These are phyloP conservation scores for Cherax destructor DNA, from an alignment of 1,140 invertebrate species.

Conservation along the genomic window DNA sequence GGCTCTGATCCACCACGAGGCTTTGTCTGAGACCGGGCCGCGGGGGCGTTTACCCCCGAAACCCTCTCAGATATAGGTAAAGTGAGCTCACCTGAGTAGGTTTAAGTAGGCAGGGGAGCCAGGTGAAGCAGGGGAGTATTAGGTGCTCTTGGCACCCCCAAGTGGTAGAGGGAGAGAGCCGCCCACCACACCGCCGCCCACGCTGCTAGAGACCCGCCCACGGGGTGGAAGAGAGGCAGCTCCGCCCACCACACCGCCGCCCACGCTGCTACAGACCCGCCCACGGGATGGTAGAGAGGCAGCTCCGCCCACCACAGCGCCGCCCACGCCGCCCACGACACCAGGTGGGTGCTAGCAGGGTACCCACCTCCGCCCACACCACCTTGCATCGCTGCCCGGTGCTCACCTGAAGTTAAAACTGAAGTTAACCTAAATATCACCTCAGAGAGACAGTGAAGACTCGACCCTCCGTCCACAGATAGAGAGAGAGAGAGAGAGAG, in stretches of 20 bases:
- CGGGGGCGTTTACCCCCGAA: no score
- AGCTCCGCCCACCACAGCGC: slow-evolving; percentile 17
- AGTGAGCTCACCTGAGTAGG: no score
- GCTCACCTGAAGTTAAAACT: slow-evolving; percentile 7
- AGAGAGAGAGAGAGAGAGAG: not conserved
- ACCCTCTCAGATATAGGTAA: no score
- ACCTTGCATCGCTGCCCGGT: slow-evolving; percentile 46
- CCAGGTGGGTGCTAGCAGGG: slow-evolving; percentile 12
- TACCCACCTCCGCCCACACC: slow-evolving; percentile 13
- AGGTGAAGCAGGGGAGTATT: no score
- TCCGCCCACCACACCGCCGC: slow-evolving; percentile 4
- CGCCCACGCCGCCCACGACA: not conserved
- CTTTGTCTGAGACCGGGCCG: no score
- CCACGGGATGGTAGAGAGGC: not conserved
- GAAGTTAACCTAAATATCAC: no score
- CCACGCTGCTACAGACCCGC: not conserved
- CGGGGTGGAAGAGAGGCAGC: not conserved
- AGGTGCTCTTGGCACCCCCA: no score
- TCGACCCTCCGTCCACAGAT: not conserved
- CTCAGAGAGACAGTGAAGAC: not conserved
- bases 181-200: no score
- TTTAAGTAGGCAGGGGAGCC: no score
- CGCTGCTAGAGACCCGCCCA: no score
- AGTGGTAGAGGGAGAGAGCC: no score
- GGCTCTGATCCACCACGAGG: no score